These are phyloP conservation scores for Limosa lapponica DNA, from an alignment of 2,797 vertebrate genomes.

Conservation along the genomic window DNA sequence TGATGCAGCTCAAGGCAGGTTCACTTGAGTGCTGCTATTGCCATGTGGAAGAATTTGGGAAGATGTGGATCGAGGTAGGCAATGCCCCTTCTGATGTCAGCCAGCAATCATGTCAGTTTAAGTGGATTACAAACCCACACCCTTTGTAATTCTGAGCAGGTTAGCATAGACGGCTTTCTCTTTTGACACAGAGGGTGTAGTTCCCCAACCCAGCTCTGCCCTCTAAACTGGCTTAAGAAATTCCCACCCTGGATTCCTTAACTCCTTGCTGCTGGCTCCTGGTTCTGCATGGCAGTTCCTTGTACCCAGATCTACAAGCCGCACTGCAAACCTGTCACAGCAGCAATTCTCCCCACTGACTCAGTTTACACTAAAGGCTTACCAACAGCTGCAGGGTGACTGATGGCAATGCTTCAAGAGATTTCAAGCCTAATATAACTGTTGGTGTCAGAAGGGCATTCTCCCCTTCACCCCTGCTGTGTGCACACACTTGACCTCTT, in stretches of 20 bases:
- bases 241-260: neutral
- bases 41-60: neutral
- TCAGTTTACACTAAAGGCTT: constrained; percentile 18
- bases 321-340: neutral
- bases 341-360: neutral
- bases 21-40: neutral
- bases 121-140: neutral
- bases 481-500: neutral
- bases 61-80: neutral
- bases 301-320: neutral
- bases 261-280: neutral
- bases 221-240: neutral
- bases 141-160: neutral
- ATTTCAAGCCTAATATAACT: constrained; percentile 25
- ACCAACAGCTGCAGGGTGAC: constrained; percentile 45
- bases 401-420: neutral
- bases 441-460: constrained; percentile 26
- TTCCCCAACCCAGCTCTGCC: neutral
- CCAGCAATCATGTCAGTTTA: neutral
- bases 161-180: neutral
- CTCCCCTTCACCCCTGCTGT: neutral
- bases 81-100: neutral
- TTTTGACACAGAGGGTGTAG: neutral
- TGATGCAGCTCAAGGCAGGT: neutral
- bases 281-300: neutral